A percentile compares a stretch with the other conserved stretches of the same genome.
Evolutionary conservation across 2,888 invertebrate species (phyloP).

Genomic region (Acrobasis suavella): DNA sequence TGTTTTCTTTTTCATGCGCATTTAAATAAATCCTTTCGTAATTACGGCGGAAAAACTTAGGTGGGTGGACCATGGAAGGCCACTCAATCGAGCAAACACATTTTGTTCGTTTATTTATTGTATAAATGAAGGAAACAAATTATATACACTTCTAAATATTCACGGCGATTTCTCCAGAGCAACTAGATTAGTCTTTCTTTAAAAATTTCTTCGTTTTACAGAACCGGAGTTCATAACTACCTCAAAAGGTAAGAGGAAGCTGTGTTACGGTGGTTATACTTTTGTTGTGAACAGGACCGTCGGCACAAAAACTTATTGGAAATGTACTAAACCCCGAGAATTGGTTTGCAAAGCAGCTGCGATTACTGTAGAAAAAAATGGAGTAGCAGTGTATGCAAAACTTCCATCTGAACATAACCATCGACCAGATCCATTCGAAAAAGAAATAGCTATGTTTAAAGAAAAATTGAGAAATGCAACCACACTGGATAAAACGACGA

Average conservation of each 20-base stretch:
- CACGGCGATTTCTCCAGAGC: too few relatives aligned
- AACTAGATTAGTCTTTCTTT: too few relatives aligned
- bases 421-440: not conserved
- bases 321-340: not conserved
- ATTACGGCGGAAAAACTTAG: too few relatives aligned
- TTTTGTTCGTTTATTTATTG: too few relatives aligned
- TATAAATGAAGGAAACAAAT: too few relatives aligned
- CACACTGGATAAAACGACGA: not conserved
- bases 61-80: too few relatives aligned
- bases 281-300: not conserved
- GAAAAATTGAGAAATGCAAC: not conserved
- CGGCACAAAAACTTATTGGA: conserved; percentile 3
- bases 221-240: not conserved
- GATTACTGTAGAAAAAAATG: not conserved
- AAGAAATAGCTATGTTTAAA: not conserved
- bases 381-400: not conserved
- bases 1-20: too few relatives aligned
- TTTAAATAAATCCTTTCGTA: too few relatives aligned
- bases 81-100: too few relatives aligned
- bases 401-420: not conserved
- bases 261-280: not conserved
- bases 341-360: not conserved
- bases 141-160: too few relatives aligned
- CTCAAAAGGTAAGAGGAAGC: not conserved
- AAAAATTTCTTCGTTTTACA: not conserved